Base-by-base conservation (phyloP, 2,888 invertebrate genomes). In the Zootermopsis nevadensis region DNA sequence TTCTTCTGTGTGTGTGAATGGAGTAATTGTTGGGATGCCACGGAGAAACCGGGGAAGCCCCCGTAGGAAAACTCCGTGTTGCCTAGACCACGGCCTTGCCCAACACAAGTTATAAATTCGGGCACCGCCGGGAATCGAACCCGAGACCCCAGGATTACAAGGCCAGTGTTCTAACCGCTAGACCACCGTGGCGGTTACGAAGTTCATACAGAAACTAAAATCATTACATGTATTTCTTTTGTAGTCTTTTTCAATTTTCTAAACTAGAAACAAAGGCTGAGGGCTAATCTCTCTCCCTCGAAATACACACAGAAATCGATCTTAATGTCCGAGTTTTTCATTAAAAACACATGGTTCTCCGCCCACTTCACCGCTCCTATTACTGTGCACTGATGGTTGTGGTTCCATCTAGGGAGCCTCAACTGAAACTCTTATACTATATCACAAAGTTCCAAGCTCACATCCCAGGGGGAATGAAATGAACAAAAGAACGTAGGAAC, bases 401-500 rank as follows among this genome's bases (percentile, higher is more conserved):
- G 66, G 27, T 66, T 66, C 66, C 66, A 27, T 66, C 66, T 66
- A 66, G 66, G 1, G 15, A 66, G 27, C 27, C 66, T 30, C 66
- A 66, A 66, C 27, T n/a, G 27, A 66, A 66, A 66, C 66, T 66
- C 19, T 19, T 30, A 27, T n/a, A n/a, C n/a, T n/a, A n/a, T 19
- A 66, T 30, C 15, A 27, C 27, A n/a, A 66, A 66, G 27, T 27
- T 66, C 66, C 66, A 30, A 27, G 66, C 66, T 66, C 66, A 30
- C 8, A 27, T 66, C 27, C 66, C 66, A n/a, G 27, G 66, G 27
- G 66, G 66, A 66, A 12, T 30, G 19, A 66, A 66, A 66, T 27
- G 66, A 66, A 66, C 66, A 66, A 66, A n/a, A 66, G 66, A 66
- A 66, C 66, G 66, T 27, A 66, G 66, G 27, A 66, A 66, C 48